Conservation (phyloP, 2,797 vertebrate genomes). For the Hypotaenidia okinawae region DNA sequence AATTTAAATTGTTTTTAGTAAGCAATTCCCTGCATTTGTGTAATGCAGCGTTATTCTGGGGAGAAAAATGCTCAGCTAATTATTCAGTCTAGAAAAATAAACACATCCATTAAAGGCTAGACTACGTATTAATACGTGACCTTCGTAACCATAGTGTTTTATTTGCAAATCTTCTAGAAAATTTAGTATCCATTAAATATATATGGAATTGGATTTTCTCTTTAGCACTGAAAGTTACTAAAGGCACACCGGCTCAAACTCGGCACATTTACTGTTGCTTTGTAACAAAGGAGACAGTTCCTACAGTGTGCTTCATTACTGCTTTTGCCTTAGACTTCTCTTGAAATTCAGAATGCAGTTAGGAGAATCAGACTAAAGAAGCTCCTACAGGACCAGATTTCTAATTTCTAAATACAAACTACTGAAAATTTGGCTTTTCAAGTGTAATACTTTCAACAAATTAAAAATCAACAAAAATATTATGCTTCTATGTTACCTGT, state of each 20-base stretch:
- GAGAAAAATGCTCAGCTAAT: constrained; percentile 29
- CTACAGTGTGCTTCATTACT: constrained; percentile 32
- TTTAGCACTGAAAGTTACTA: constrained; percentile 50
- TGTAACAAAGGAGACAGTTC: constrained; percentile 12
- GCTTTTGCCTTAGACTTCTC: constrained; percentile 24
- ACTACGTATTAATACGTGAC: constrained; percentile 30
- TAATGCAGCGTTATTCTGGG: background rate
- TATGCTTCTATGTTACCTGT: constrained; percentile 79
- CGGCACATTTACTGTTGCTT: background rate
- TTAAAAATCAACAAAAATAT: constrained; percentile 82
- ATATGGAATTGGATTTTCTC: constrained; percentile 50
- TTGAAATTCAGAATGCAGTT: constrained; percentile 40
- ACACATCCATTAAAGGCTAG: constrained; percentile 51
- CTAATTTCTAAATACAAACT: constrained; percentile 75
- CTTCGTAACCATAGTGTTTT: constrained; percentile 42
- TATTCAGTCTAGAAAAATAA: constrained; percentile 64
- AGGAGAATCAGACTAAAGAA: constrained; percentile 41
- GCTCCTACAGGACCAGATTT: constrained; percentile 47
- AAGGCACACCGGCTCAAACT: constrained; percentile 9
- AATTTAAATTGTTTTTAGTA: constrained; percentile 33
- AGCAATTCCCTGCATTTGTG: constrained; percentile 27
- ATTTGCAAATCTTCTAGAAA: constrained; percentile 62
- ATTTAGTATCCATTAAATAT: constrained; percentile 49
- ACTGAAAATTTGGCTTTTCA: constrained; percentile 73
- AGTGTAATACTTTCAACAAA: constrained; percentile 75